Percentiles rank a stretch among this genome's conserved stretches.
These are phyloP conservation scores for Hippocampus guttulatus DNA, from an alignment of 2,113 vertebrate genomes.

Conservation along the genomic window DNA sequence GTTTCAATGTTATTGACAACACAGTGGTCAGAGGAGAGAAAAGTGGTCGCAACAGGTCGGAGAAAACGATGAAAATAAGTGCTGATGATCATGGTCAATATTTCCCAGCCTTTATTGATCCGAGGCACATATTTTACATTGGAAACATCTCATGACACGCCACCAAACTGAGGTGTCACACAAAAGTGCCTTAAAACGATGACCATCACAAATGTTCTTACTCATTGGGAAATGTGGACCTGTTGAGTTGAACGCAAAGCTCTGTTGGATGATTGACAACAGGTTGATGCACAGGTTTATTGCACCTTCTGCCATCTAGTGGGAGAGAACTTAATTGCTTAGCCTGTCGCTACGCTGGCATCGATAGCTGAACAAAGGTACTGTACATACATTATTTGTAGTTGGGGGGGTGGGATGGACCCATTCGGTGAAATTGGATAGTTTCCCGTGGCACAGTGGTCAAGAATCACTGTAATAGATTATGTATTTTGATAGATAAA, in stretches of 20 bases:
- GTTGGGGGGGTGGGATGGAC: neutral
- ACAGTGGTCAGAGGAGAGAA: slow-evolving; percentile 31
- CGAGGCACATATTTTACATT: neutral
- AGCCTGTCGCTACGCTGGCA: neutral
- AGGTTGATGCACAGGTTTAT: neutral
- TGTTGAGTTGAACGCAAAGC: neutral
- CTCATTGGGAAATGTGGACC: neutral
- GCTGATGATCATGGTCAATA: neutral
- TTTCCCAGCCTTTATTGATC: neutral
- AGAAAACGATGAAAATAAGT: slow-evolving; percentile 17
- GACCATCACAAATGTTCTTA: neutral
- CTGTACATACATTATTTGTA: neutral
- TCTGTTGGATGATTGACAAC: neutral
- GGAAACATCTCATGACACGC: neutral
- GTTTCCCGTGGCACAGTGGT: neutral
- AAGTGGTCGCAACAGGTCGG: slow-evolving; percentile 12
- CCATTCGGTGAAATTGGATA: neutral
- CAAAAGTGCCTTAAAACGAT: neutral
- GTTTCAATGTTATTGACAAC: slow-evolving; percentile 60
- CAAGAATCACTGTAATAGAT: too few relatives aligned
- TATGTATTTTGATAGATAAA: too few relatives aligned
- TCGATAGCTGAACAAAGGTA: neutral
- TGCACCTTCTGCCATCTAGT: neutral
- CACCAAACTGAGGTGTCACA: neutral
- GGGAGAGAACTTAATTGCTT: neutral